Evolutionary conservation across 2,888 invertebrate species (phyloP).

Genomic region (Ectobius pallidus): DNA sequence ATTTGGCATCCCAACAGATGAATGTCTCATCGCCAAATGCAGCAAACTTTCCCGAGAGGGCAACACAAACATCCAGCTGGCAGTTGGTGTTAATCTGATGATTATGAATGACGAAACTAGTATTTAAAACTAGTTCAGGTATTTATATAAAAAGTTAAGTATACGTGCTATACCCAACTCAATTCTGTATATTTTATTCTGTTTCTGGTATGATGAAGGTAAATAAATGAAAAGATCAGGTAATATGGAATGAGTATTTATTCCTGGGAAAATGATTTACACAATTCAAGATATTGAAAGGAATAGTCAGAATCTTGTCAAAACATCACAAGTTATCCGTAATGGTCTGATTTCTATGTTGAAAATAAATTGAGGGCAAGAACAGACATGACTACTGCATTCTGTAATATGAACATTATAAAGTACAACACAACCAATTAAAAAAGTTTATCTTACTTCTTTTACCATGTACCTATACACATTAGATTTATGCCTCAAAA

Average conservation of each 20-base stretch:
- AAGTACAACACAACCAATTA: conserved; percentile 22
- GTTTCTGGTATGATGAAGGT: too few species aligned
- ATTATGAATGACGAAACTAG: too few species aligned
- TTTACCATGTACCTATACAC: conserved; percentile 22
- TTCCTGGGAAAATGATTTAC: conserved; percentile 26
- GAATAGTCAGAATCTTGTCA: conserved; percentile 15
- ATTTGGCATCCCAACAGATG: too few species aligned
- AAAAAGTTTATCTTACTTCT: conserved; percentile 5
- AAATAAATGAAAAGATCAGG: too few species aligned
- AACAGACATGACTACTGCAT: conserved; percentile 19
- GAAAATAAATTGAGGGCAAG: conserved; percentile 16
- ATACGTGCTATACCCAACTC: too few species aligned
- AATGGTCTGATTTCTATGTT: conserved; percentile 11
- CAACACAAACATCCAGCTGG: too few species aligned
- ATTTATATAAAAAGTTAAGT: too few species aligned
- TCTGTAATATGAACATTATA: conserved; percentile 16
- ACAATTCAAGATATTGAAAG: conserved; percentile 24
- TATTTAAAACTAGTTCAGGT: too few species aligned
- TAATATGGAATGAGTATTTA: conserved; percentile 30
- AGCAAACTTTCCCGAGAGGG: too few species aligned
- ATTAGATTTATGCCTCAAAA: conserved; percentile 13
- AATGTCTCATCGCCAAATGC: too few species aligned
- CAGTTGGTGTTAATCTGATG: too few species aligned
- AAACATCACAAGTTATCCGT: conserved; percentile 26
- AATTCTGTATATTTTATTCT: too few species aligned